Conservation (phyloP, 2,113 vertebrate species). For the Petroica traversi region DNA sequence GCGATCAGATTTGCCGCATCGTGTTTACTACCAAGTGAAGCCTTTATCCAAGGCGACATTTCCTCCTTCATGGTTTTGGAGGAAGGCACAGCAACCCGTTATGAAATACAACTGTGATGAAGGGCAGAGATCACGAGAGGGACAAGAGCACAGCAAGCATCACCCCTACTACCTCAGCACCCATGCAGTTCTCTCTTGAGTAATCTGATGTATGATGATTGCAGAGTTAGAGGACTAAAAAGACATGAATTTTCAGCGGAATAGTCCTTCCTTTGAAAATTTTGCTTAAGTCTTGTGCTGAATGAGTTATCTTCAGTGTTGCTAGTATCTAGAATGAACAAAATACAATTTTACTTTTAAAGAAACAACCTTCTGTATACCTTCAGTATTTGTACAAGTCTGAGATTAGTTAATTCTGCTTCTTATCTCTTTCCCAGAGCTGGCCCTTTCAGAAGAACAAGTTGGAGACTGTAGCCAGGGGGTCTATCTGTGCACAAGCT, state of each 20-base stretch:
- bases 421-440: background rate
- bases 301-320: background rate
- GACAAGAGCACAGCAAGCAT: background rate
- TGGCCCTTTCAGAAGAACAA: background rate
- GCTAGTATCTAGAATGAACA: background rate
- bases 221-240: background rate
- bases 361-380: background rate
- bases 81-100: rapidly evolving
- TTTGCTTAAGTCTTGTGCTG: background rate
- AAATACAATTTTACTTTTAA: background rate
- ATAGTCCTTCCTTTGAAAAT: background rate
- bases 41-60: background rate
- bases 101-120: rapidly evolving
- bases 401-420: background rate
- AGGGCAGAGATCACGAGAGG: background rate
- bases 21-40: background rate
- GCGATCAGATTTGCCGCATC: background rate
- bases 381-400: background rate
- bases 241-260: background rate
- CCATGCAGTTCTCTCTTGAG: rapidly evolving
- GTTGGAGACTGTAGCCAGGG: background rate
- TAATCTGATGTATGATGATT: rapidly evolving
- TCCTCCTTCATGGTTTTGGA: rapidly evolving
- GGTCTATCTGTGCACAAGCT: background rate
- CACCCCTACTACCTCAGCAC: background rate